Evolutionary conservation across 1,140 invertebrate genomes (phyloP).

Genomic region (Conopomorpha cramerella): DNA sequence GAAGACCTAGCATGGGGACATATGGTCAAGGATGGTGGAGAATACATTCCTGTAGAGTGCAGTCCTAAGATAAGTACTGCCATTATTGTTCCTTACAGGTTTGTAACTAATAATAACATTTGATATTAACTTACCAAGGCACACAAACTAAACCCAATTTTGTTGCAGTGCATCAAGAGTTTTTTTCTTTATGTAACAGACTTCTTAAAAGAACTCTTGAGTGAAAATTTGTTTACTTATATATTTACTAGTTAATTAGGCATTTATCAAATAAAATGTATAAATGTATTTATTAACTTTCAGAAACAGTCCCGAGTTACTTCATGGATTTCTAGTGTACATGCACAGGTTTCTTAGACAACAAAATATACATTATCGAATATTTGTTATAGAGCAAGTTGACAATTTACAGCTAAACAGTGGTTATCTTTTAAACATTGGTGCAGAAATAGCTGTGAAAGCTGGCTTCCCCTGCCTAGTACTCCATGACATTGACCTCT

Average conservation of each 20-base stretch:
- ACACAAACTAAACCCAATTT: too few relatives aligned
- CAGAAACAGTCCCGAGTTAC: too few relatives aligned
- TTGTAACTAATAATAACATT: constrained; percentile 6
- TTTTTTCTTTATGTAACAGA: too few relatives aligned
- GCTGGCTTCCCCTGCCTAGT: constrained; percentile 85
- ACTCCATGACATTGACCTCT: constrained; percentile 93
- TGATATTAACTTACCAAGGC: constrained; percentile 1
- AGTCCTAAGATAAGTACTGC: constrained; percentile 48
- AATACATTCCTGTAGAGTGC: constrained; percentile 32
- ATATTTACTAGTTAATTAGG: too few relatives aligned
- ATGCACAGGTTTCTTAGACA: constrained; percentile 49
- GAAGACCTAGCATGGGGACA: constrained; percentile 33
- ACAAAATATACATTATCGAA: constrained; percentile 65
- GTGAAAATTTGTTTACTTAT: too few relatives aligned
- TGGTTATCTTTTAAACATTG: constrained; percentile 85
- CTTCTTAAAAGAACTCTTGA: too few relatives aligned
- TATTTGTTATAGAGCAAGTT: constrained; percentile 91
- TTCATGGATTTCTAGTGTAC: constrained; percentile 51
- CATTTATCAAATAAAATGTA: too few relatives aligned
- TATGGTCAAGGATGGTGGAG: constrained; percentile 37
- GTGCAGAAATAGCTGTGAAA: constrained; percentile 77
- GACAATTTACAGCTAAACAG: constrained; percentile 79
- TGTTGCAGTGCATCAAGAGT: too few relatives aligned
- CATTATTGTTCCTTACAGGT: constrained; percentile 51
- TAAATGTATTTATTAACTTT: too few relatives aligned